Percentiles rank a stretch among this genome's conserved stretches.
phyloP scores from a whole-genome alignment of 2,113 vertebrate species.

The Brienomyrus brachyistius region DNA sequence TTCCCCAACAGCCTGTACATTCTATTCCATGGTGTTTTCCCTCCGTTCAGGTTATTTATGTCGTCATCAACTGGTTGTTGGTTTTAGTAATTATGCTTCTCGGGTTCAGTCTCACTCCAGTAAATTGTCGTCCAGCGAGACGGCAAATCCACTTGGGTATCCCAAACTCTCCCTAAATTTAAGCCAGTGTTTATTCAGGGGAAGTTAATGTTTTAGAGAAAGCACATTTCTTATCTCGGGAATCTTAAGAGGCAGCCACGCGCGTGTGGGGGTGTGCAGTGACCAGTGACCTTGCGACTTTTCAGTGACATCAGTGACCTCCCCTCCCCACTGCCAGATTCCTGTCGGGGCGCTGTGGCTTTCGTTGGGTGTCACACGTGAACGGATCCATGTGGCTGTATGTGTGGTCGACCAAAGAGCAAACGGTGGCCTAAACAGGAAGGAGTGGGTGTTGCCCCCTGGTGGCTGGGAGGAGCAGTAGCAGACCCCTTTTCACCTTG shows the following conservation, averaged over 20 bases:
- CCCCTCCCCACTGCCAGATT: not conserved
- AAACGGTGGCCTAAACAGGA: not conserved
- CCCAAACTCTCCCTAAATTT: not conserved
- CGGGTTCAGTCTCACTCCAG: not conserved
- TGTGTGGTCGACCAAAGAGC: too few relatives aligned
- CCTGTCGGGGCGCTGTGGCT: not conserved
- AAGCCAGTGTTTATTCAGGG: not conserved
- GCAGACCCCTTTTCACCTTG: not conserved
- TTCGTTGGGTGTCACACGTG: not conserved
- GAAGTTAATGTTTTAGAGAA: conserved; percentile 2
- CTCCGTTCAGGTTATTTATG: not conserved
- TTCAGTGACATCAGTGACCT: not conserved
- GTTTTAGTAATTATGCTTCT: not conserved
- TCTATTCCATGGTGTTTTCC: not conserved
- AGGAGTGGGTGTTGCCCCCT: not conserved
- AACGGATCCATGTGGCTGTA: too few relatives aligned
- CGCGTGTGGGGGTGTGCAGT: not conserved
- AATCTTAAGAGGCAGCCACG: not conserved
- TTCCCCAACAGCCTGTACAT: not conserved
- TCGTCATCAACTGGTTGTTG: not conserved
- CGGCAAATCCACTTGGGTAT: not conserved
- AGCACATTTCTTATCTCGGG: not conserved
- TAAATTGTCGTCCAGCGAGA: not conserved
- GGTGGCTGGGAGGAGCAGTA: not conserved
- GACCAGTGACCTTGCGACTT: not conserved